Percentiles rank a stretch among this genome's conserved stretches.
These are phyloP conservation scores for Darwinula stevensoni DNA, from an alignment of 2,888 invertebrate species.

Conservation along the genomic window DNA sequence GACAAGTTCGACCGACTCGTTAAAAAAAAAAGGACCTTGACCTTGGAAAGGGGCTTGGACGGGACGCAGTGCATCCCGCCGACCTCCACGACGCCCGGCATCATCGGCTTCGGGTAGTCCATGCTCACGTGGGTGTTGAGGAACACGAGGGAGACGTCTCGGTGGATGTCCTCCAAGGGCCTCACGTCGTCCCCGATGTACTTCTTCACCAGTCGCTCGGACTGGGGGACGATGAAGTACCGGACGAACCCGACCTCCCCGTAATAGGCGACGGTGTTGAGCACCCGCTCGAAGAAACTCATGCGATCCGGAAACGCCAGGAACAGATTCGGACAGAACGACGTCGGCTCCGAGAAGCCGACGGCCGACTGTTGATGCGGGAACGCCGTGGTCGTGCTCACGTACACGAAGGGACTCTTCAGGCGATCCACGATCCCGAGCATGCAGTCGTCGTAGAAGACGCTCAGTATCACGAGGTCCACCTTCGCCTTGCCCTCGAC, in stretches of 20 bases:
- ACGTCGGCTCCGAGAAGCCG: background rate
- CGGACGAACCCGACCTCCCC: conserved; percentile 13
- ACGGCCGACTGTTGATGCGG: background rate
- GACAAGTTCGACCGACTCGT: too few relatives aligned
- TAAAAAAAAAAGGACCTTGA: too few relatives aligned
- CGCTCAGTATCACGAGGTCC: too few relatives aligned
- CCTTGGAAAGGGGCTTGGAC: conserved; percentile 10
- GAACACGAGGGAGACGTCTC: conserved; percentile 4
- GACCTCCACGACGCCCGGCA: conserved; percentile 28
- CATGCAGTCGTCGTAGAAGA: too few relatives aligned
- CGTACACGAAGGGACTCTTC: too few relatives aligned
- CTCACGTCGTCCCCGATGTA: background rate
- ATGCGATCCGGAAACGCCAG: conserved; percentile 21
- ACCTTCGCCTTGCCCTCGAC: too few relatives aligned
- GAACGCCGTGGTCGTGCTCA: background rate
- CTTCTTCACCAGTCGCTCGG: too few relatives aligned
- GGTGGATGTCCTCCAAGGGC: conserved; percentile 5
- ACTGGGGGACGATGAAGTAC: too few relatives aligned
- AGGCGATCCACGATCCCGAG: too few relatives aligned
- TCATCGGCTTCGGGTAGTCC: conserved; percentile 19
- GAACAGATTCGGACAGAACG: conserved; percentile 20
- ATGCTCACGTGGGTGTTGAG: background rate
- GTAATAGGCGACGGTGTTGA: conserved; percentile 18
- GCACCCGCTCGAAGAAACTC: conserved; percentile 23
- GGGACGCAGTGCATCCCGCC: conserved; percentile 28